A percentile compares a stretch with the other conserved stretches of the same genome.
phyloP scores from a whole-genome alignment of 2,797 vertebrate species.

The Hoplostethus mediterraneus region DNA sequence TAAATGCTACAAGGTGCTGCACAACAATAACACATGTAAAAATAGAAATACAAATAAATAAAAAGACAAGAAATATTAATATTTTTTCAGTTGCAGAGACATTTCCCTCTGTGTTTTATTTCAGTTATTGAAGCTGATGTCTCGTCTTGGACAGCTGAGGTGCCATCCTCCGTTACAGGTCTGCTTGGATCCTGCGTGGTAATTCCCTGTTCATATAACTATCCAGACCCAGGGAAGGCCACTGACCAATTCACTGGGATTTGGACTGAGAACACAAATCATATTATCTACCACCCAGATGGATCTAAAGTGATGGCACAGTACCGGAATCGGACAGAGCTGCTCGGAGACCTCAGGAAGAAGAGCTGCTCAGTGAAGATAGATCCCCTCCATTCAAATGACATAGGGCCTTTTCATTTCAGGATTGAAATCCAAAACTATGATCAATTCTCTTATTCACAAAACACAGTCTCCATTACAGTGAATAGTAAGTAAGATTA shows the following conservation, averaged over 20 bases:
- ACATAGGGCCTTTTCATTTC: constrained; percentile 71
- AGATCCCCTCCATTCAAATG: constrained; percentile 53
- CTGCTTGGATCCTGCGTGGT: constrained; percentile 78
- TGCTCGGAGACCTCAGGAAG: constrained; percentile 66
- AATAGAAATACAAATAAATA: no score
- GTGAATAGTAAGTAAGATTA: constrained; percentile 67
- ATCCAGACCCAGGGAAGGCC: constrained; percentile 32
- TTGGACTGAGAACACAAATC: constrained; percentile 41
- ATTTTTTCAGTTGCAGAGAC: not conserved
- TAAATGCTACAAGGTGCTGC: no score
- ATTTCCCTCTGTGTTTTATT: constrained; percentile 16
- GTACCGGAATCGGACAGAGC: constrained; percentile 56
- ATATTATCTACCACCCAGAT: constrained; percentile 56
- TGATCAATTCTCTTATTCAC: constrained; percentile 40
- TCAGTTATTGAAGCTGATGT: constrained; percentile 52
- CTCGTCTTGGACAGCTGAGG: constrained; percentile 61
- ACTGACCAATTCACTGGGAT: constrained; percentile 56
- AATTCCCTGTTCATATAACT: constrained; percentile 78
- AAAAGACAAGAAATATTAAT: no score
- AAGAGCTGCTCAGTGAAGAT: constrained; percentile 80
- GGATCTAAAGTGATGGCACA: not conserved
- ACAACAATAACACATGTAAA: no score
- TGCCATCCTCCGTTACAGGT: constrained; percentile 67
- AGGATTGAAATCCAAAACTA: constrained; percentile 72
- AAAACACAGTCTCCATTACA: constrained; percentile 46